Base-by-base conservation (phyloP, 1,140 invertebrate genomes). In the Colletes latitarsis region DNA sequence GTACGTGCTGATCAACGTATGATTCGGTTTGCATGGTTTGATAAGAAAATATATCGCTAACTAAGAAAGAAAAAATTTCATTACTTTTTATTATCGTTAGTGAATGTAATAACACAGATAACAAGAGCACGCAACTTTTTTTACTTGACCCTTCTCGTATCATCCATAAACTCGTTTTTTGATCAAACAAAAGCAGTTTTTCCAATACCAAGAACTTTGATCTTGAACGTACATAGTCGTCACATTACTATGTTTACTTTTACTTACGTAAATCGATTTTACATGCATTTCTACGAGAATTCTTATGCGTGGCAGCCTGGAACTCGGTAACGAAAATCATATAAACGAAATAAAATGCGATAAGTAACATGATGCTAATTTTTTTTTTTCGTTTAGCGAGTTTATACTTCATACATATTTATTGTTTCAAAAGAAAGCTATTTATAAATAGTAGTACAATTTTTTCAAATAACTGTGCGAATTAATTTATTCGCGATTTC, bases 401-500 rank as follows among this genome's bases (percentile, higher is more conserved):
- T 46, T 46, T 30, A 30, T 30, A 30, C 30, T 30, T 30, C 30
- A 2, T 30, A 30, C 30, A 30, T 30, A 30, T 30, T 30, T 30
- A 30, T 30, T 30, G 30, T 30, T 30, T 0, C 30, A 2, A 30
- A 30, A 30, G 30, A 30, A 30, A 30, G 30, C 30, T 30, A 30
- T 30, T 30, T 30, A 30, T 30, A 30, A 30, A 30, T 2, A 30
- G 30, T 30, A 30, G 30, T 21, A 17, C 1, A 9, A 4, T 75
- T 19, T 15, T 19, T 0, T 8, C 1, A 4, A 55, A 39, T 21
- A 49, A 17, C 1, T 12, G 39, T 30, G 41, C 4, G 3, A 30
- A 41, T 39, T 49, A n/a, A 12, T 21, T 15, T 41, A 15, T 49
- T 39, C 12, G 62, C 0, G 76, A 62, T 67, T 89, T 89, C 63